These are phyloP conservation scores for Galeruca laticollis DNA, from an alignment of 2,888 invertebrate species.

Conservation along the genomic window DNA sequence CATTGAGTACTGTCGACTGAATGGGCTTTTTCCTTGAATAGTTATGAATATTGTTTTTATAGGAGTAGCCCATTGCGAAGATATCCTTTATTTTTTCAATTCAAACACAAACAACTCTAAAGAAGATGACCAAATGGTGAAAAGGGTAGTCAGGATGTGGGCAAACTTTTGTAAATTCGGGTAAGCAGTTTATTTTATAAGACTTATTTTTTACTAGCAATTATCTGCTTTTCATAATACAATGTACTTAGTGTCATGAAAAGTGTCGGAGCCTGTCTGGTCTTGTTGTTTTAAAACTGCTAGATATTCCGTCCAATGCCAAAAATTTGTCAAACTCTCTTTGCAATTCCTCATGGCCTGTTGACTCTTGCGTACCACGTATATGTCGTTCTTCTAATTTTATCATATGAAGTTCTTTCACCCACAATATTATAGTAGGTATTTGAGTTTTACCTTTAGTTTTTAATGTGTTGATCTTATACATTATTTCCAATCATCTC, in stretches of 20 bases:
- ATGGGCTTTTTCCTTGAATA: no score
- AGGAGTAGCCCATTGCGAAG: slow-evolving; percentile 52
- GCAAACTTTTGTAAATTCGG: slow-evolving; percentile 55
- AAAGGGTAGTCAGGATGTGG: slow-evolving; percentile 52
- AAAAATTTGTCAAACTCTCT: slow-evolving; percentile 85
- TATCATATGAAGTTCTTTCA: slow-evolving; percentile 91
- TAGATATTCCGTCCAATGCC: slow-evolving; percentile 76
- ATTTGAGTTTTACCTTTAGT: slow-evolving; percentile 86
- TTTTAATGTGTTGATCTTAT: slow-evolving; percentile 81
- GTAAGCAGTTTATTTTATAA: slow-evolving; percentile 35
- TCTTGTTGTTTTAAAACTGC: slow-evolving; percentile 85
- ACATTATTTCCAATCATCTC: no score
- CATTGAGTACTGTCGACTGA: no score
- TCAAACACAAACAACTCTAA: slow-evolving; percentile 27
- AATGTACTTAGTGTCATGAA: no score
- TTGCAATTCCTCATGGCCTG: slow-evolving; percentile 73
- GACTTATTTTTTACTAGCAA: background rate
- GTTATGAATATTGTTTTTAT: background rate
- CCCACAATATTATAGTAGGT: slow-evolving; percentile 95
- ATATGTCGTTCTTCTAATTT: slow-evolving; percentile 83
- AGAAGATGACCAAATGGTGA: slow-evolving; percentile 38
- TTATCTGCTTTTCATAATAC: no score
- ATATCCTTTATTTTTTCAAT: slow-evolving; percentile 49
- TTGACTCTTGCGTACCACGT: slow-evolving; percentile 61
- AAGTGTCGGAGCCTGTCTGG: no score